Percentiles rank a stretch among this genome's conserved stretches.
Evolutionary conservation across 2,888 invertebrate species (phyloP).

Genomic region (Parnassius smintheus): DNA sequence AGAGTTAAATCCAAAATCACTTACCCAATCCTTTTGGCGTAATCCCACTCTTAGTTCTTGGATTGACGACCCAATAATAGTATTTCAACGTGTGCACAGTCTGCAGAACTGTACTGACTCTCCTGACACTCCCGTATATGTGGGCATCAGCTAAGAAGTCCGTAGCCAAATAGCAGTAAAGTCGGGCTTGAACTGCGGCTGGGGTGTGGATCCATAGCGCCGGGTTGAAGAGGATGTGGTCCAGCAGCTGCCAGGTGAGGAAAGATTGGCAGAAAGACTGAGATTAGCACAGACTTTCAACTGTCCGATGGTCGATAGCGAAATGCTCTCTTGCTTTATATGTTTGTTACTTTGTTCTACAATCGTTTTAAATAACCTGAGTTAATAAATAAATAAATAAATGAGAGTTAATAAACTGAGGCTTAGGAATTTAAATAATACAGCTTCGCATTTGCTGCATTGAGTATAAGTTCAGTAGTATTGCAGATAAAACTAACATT

Average conservation of each 20-base stretch:
- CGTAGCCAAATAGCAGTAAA: slow-evolving; percentile 99
- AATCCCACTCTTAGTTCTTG: slow-evolving; percentile 96
- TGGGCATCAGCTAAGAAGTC: slow-evolving; percentile 99
- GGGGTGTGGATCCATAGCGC: slow-evolving; percentile 99
- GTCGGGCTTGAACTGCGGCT: slow-evolving; percentile 95
- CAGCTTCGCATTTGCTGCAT: no score
- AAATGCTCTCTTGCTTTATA: slow-evolving; percentile 64
- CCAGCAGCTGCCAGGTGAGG: slow-evolving; percentile 97
- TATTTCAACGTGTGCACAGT: slow-evolving; percentile 99
- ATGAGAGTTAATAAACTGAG: no score
- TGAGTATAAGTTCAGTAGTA: no score
- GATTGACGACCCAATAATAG: slow-evolving; percentile 99
- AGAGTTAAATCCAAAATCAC: slow-evolving; percentile 41
- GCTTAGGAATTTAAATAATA: background rate
- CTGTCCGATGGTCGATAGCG: slow-evolving; percentile 78
- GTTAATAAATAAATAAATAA: no score
- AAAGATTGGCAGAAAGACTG: slow-evolving; percentile 95
- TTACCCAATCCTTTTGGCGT: slow-evolving; percentile 96
- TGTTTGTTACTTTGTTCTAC: slow-evolving; percentile 59
- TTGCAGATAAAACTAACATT: no score
- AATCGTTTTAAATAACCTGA: background rate
- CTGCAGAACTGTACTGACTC: slow-evolving; percentile 98
- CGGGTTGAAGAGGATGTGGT: slow-evolving; percentile 99
- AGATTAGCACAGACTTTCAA: slow-evolving; percentile 82
- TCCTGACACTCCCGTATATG: slow-evolving; percentile 97